These are phyloP conservation scores for Pseudorasbora parva DNA, from an alignment of 2,113 vertebrate genomes.

Conservation along the genomic window DNA sequence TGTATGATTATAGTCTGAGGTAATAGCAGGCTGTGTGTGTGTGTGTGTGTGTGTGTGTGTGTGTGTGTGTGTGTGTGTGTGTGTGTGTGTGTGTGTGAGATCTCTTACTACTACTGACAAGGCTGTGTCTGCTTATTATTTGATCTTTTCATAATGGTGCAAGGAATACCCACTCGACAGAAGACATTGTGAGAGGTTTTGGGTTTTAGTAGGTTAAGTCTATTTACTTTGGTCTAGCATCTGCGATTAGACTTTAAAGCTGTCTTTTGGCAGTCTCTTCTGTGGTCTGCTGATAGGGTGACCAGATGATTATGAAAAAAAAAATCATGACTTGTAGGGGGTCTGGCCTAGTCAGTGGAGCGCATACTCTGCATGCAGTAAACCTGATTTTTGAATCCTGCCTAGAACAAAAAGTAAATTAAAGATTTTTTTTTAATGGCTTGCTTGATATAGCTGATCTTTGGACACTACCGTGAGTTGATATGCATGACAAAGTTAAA, in stretches of 20 bases:
- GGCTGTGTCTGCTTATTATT: neutral
- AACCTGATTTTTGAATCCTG: neutral
- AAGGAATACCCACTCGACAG: neutral
- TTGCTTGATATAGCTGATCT: neutral
- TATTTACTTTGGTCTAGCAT: neutral
- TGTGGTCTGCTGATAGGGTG: neutral
- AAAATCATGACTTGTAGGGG: neutral
- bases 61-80: neutral
- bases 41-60: neutral
- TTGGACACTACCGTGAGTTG: neutral
- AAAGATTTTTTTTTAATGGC: neutral
- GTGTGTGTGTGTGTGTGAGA: neutral
- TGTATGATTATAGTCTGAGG: slow-evolving; percentile 22
- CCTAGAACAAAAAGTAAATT: neutral
- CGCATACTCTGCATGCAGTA: neutral
- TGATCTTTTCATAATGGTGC: neutral
- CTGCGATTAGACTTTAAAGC: neutral
- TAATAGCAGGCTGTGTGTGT: slow-evolving; percentile 12
- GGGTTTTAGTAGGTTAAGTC: neutral
- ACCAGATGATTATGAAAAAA: neutral
- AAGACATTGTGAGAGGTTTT: neutral
- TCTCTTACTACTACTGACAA: slow-evolving; percentile 22
- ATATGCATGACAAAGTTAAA: neutral
- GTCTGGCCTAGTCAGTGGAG: neutral
- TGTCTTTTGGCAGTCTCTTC: neutral